A percentile compares a stretch with the other conserved stretches of the same genome.
These are phyloP conservation scores for Tragelaphus imberbis DNA, from an alignment of 2,113 vertebrate species.

Conservation along the genomic window DNA sequence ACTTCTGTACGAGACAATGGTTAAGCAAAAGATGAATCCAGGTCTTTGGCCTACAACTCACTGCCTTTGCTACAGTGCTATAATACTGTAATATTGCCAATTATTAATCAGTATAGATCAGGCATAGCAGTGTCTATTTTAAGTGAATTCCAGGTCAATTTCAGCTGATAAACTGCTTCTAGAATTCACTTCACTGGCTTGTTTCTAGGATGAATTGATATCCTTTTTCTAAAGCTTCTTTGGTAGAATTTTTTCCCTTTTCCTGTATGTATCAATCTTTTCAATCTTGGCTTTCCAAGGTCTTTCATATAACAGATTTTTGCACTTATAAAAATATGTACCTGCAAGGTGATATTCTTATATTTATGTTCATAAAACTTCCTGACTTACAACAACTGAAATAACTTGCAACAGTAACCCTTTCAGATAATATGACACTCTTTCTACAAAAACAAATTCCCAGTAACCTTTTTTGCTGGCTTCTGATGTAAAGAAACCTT, in stretches of 20 bases:
- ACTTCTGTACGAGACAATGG: not conserved
- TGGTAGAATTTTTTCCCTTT: not conserved
- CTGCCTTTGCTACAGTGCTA: not conserved
- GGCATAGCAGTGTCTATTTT: not conserved
- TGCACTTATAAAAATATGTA: conserved; percentile 6
- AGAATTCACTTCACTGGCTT: not conserved
- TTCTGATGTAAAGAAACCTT: not conserved
- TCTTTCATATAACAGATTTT: not conserved
- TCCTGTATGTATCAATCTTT: not conserved
- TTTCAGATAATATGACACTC: not conserved
- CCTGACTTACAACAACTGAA: not conserved
- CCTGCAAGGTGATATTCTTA: not conserved
- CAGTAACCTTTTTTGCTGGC: not conserved
- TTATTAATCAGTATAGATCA: not conserved
- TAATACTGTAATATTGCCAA: not conserved
- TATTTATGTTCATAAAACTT: not conserved
- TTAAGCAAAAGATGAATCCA: not conserved
- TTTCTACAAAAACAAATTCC: not conserved
- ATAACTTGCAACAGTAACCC: not conserved
- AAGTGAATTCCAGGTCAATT: not conserved
- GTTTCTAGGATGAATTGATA: not conserved
- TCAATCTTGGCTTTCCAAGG: not conserved
- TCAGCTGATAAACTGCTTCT: not conserved
- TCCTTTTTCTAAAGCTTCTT: not conserved
- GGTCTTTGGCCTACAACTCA: not conserved